Conservation (phyloP, 1,140 invertebrate genomes). For the Diabrotica virgifera region DNA sequence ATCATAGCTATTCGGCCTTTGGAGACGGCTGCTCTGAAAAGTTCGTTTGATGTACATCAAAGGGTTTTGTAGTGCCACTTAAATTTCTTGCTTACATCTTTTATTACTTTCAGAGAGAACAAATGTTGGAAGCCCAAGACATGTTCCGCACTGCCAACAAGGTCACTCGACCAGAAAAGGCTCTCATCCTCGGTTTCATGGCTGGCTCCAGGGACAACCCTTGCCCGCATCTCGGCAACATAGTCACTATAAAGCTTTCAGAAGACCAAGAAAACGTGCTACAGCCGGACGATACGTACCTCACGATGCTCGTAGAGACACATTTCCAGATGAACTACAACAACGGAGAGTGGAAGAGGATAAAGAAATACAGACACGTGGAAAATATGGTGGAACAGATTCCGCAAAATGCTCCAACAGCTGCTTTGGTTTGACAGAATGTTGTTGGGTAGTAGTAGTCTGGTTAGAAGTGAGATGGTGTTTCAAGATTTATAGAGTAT, state of each 20-base stretch:
- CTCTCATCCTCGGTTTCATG: constrained; percentile 97
- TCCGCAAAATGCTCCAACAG: constrained; percentile 34
- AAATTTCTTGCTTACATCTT: no score
- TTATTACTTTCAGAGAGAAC: constrained; percentile 68
- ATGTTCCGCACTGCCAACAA: constrained; percentile 96
- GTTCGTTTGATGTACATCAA: no score
- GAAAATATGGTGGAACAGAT: constrained; percentile 54
- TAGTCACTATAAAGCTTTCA: constrained; percentile 88
- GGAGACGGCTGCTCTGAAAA: no score
- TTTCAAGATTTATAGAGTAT: no score
- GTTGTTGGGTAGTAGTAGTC: neutral
- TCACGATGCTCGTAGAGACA: constrained; percentile 81
- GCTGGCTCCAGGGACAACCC: constrained; percentile 94
- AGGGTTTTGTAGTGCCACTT: no score
- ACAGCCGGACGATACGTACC: constrained; percentile 69
- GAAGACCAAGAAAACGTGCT: constrained; percentile 81
- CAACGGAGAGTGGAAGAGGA: constrained; percentile 89
- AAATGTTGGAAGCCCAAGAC: constrained; percentile 95
- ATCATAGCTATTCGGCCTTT: no score
- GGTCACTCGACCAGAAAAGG: constrained; percentile 93
- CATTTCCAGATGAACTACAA: constrained; percentile 97
- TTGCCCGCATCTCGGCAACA: constrained; percentile 88
- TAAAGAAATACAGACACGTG: constrained; percentile 75
- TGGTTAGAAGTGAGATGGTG: no score
- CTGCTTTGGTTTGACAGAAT: constrained; percentile 38